Evolutionary conservation across 92 coral and sea anemone genomes (phyloP).

Genomic region (Zoanthus sansibaricus): DNA sequence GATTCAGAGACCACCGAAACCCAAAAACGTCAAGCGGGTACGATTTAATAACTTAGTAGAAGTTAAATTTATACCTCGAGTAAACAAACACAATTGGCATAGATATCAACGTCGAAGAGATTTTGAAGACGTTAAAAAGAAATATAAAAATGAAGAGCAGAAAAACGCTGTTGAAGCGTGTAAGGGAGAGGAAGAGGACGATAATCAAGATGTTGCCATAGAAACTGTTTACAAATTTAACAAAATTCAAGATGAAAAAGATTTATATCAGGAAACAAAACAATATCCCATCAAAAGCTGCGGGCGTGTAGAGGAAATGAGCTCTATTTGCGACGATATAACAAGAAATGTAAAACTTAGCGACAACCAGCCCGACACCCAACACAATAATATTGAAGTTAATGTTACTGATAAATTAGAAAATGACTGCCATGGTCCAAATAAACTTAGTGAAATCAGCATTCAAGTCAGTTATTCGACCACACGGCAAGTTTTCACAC

Average conservation of each 20-base stretch:
- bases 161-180: background rate
- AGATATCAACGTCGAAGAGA: constrained; percentile 15
- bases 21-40: constrained; percentile 54
- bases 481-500: constrained; percentile 48
- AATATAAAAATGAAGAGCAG: constrained; percentile 5
- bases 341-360: background rate
- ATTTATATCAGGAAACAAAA: background rate
- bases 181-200: constrained; percentile 27
- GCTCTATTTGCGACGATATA: background rate
- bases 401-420: constrained; percentile 26
- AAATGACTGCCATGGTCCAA: background rate
- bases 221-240: constrained; percentile 4
- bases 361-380: background rate
- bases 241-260: constrained; percentile 31
- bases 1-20: constrained; percentile 61
- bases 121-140: constrained; percentile 16
- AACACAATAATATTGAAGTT: constrained; percentile 14
- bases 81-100: constrained; percentile 34
- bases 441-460: background rate
- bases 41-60: constrained; percentile 77
- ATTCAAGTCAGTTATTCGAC: constrained; percentile 34
- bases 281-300: constrained; percentile 5
- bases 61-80: constrained; percentile 70
- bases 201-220: constrained; percentile 12
- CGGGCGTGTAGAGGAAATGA: constrained; percentile 14